These are phyloP conservation scores for Cheilosia vernalis DNA, from an alignment of 2,888 invertebrate genomes.

Conservation along the genomic window DNA sequence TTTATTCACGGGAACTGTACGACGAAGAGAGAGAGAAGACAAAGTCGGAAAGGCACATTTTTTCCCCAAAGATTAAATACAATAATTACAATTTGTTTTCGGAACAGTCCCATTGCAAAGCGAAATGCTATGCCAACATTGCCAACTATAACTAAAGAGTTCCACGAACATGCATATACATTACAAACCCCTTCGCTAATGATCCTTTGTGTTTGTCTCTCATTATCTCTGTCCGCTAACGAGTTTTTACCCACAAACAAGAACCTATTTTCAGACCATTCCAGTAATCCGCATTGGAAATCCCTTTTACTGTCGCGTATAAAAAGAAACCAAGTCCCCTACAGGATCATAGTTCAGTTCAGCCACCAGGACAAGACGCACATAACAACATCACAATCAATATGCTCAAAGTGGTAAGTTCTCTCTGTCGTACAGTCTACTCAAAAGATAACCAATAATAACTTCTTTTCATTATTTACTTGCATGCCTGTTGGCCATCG, in stretches of 20 bases:
- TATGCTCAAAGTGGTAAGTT: slow-evolving; percentile 72
- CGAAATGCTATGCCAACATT: too few relatives aligned
- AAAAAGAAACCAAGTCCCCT: slow-evolving; percentile 28
- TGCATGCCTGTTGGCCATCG: slow-evolving; percentile 77
- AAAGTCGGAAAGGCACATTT: too few relatives aligned
- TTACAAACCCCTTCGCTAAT: too few relatives aligned
- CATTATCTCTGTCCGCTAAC: slow-evolving; percentile 22
- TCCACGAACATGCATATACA: too few relatives aligned
- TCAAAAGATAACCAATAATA: not conserved
- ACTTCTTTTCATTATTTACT: slow-evolving; percentile 76
- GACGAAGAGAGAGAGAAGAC: too few relatives aligned
- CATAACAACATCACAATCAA: slow-evolving; percentile 36
- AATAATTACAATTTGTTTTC: too few relatives aligned
- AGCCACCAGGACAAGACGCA: slow-evolving; percentile 36
- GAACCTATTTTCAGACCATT: not conserved
- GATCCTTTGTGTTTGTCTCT: not conserved
- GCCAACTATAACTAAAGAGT: too few relatives aligned
- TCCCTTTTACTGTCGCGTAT: slow-evolving; percentile 18
- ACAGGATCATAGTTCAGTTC: slow-evolving; percentile 64
- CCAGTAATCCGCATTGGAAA: not conserved
- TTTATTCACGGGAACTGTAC: too few relatives aligned
- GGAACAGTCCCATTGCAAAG: too few relatives aligned
- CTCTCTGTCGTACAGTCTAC: not conserved
- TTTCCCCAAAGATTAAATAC: too few relatives aligned
- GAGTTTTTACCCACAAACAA: slow-evolving; percentile 12